Evolutionary conservation across 2,113 vertebrate species (phyloP).

Genomic region (Rhinoderma darwinii): DNA sequence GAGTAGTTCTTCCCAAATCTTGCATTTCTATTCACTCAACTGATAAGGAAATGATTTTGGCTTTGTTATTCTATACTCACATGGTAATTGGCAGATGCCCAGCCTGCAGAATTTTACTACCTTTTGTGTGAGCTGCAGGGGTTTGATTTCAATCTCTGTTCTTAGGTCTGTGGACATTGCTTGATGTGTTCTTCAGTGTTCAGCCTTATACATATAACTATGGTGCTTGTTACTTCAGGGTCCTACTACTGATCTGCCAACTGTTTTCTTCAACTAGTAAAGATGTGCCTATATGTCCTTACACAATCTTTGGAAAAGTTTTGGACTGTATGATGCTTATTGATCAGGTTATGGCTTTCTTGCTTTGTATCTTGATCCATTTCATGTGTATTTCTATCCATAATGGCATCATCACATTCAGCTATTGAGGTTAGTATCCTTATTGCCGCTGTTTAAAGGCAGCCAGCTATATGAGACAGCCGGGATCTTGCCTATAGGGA

Average conservation of each 20-base stretch:
- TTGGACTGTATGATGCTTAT: no score
- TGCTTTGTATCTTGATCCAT: no score
- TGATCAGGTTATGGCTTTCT: no score
- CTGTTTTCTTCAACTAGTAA: not conserved
- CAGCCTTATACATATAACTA: conserved; percentile 14
- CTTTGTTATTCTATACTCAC: not conserved
- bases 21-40: conserved; percentile 4
- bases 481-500: no score
- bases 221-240: not conserved
- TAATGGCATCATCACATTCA: no score
- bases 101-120: conserved; percentile 9
- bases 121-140: conserved; percentile 40
- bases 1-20: not conserved
- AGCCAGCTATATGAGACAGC: no score
- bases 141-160: conserved; percentile 36
- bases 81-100: conserved; percentile 25
- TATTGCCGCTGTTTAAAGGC: no score
- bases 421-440: no score
- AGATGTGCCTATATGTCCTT: no score
- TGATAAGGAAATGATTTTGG: conserved; percentile 26
- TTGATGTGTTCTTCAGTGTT: not conserved
- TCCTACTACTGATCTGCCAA: not conserved
- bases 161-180: not conserved
- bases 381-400: no score
- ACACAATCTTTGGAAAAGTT: no score